These are phyloP conservation scores for Hesperia comma DNA, from an alignment of 2,888 invertebrate genomes.

Conservation along the genomic window DNA sequence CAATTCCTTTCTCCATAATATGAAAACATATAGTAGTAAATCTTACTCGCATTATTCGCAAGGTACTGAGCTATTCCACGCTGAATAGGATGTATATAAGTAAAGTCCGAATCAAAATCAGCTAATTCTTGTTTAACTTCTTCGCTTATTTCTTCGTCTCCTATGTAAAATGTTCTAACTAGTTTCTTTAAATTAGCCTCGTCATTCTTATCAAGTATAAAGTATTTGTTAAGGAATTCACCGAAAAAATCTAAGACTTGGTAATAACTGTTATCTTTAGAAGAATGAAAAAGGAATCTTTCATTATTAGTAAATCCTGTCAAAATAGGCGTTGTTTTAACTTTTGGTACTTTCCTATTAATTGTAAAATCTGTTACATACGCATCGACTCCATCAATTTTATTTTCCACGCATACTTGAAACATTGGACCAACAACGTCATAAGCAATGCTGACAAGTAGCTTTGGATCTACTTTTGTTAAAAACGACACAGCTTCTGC, in stretches of 20 bases:
- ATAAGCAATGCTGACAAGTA: slow-evolving; percentile 49
- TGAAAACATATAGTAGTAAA: slow-evolving; percentile 49
- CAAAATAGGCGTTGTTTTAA: slow-evolving; percentile 51
- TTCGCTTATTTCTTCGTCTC: slow-evolving; percentile 44
- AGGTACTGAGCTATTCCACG: slow-evolving; percentile 47
- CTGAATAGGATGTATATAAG: slow-evolving; percentile 47
- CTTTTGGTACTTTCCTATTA: slow-evolving; percentile 50
- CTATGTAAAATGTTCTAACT: slow-evolving; percentile 50
- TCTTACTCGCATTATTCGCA: slow-evolving; percentile 41
- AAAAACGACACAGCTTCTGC: slow-evolving; percentile 54
- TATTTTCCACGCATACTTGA: slow-evolving; percentile 58
- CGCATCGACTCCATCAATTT: slow-evolving; percentile 51
- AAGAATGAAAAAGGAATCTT: slow-evolving; percentile 41
- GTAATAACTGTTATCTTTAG: slow-evolving; percentile 44
- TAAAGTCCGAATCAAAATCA: slow-evolving; percentile 49
- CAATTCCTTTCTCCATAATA: slow-evolving; percentile 48
- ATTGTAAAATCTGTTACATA: slow-evolving; percentile 55
- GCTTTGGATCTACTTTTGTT: slow-evolving; percentile 44
- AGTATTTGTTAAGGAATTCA: slow-evolving; percentile 35
- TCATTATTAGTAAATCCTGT: slow-evolving; percentile 59
- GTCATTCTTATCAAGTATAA: slow-evolving; percentile 43
- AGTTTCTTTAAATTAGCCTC: slow-evolving; percentile 43
- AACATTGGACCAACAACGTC: slow-evolving; percentile 45
- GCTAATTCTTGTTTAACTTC: slow-evolving; percentile 35
- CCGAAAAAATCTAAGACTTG: slow-evolving; percentile 46